Conservation (phyloP, 2,888 invertebrate species). For the Apamea monoglypha region DNA sequence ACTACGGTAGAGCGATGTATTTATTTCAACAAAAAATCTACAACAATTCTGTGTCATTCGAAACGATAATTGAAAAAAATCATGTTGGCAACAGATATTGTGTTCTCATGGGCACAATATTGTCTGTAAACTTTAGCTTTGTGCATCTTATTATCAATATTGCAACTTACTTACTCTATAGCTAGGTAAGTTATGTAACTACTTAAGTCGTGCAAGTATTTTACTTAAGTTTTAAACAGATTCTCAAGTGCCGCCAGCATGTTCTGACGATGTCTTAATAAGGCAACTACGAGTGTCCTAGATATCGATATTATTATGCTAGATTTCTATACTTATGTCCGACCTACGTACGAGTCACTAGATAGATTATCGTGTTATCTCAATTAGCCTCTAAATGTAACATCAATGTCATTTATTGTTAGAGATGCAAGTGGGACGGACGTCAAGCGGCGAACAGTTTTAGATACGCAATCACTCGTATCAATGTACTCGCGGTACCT, state of each 20-base stretch:
- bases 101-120: conserved; percentile 23
- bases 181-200: not conserved
- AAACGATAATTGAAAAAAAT: conserved; percentile 59
- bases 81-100: conserved; percentile 44
- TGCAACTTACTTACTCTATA: not conserved
- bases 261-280: conserved; percentile 23
- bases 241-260: conserved; percentile 14
- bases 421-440: conserved; percentile 51
- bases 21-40: conserved; percentile 54
- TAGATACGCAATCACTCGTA: conserved; percentile 56
- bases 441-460: conserved; percentile 55
- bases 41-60: conserved; percentile 30
- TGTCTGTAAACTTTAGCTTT: conserved; percentile 13
- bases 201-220: conserved; percentile 9
- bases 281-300: conserved; percentile 23
- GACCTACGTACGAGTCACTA: conserved; percentile 28
- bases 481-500: conserved; percentile 47
- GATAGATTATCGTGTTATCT: conserved; percentile 55
- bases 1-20: conserved; percentile 31
- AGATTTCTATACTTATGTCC: conserved; percentile 28
- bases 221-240: conserved; percentile 21
- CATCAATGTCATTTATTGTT: conserved; percentile 63
- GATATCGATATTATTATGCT: conserved; percentile 40
- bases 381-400: conserved; percentile 57
- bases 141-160: conserved; percentile 24